phyloP scores from a whole-genome alignment of 1,140 invertebrate genomes.

The Saxidomus purpurata region DNA sequence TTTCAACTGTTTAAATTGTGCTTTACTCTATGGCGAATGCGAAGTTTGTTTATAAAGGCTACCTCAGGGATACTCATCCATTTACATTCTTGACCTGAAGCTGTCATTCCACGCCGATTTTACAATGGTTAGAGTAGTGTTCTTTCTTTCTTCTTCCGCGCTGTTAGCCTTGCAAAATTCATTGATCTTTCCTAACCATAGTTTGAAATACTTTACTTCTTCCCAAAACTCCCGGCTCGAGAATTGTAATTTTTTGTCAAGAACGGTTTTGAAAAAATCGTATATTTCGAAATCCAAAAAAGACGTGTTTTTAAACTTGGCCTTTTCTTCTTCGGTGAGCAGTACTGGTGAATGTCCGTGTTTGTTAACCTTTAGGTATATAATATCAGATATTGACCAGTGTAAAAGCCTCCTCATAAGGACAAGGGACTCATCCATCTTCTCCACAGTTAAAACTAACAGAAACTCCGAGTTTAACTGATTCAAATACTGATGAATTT shows the following conservation, averaged over 20 bases:
- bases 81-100: slow-evolving; percentile 31
- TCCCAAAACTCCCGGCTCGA: slow-evolving; percentile 36
- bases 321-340: neutral
- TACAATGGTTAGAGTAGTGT: neutral
- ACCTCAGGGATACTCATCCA: slow-evolving; percentile 11
- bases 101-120: neutral
- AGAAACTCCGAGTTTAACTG: slow-evolving; percentile 81
- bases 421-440: slow-evolving; percentile 87
- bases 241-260: slow-evolving; percentile 43
- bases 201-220: slow-evolving; percentile 65
- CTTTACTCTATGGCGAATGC: neutral
- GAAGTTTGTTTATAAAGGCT: neutral
- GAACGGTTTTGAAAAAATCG: slow-evolving; percentile 57
- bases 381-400: slow-evolving; percentile 86
- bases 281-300: slow-evolving; percentile 67
- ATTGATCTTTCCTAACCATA: slow-evolving; percentile 8
- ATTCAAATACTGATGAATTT: slow-evolving; percentile 47
- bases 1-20: neutral
- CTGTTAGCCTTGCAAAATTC: slow-evolving; percentile 57
- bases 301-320: slow-evolving; percentile 45
- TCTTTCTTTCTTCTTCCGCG: neutral
- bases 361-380: slow-evolving; percentile 69
- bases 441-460: slow-evolving; percentile 87
- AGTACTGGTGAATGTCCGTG: neutral
- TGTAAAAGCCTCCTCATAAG: slow-evolving; percentile 86